Conservation (phyloP, 2,888 invertebrate species). For the Sphinx pinastri region DNA sequence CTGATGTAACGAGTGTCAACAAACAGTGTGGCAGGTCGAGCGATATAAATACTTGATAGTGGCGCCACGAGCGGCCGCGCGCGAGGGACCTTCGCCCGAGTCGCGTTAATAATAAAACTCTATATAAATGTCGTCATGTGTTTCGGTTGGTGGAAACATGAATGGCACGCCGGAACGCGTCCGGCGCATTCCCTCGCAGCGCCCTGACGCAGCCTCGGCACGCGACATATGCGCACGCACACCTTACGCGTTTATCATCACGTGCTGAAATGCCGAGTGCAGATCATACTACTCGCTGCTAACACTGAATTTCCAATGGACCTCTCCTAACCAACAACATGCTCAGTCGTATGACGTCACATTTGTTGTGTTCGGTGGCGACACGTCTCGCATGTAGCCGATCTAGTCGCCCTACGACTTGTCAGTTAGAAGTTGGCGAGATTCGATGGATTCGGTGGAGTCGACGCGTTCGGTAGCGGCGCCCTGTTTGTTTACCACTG, state of each 20-base stretch:
- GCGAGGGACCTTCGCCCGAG: background rate
- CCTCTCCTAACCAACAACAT: too few species aligned
- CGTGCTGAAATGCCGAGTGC: too few species aligned
- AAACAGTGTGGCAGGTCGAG: constrained; percentile 9
- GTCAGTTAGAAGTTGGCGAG: too few species aligned
- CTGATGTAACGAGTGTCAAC: constrained; percentile 1
- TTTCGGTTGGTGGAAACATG: constrained; percentile 3
- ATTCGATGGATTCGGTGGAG: background rate
- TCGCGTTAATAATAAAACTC: background rate
- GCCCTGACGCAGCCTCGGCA: too few species aligned
- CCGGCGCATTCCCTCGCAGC: background rate
- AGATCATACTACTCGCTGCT: too few species aligned
- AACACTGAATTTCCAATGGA: too few species aligned
- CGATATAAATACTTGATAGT: constrained; percentile 14
- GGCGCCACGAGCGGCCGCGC: background rate
- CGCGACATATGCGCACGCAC: background rate
- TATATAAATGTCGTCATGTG: background rate
- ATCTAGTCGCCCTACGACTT: too few species aligned
- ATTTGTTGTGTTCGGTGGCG: background rate
- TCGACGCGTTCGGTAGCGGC: background rate
- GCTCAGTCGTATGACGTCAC: too few species aligned
- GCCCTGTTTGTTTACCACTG: constrained; percentile 18
- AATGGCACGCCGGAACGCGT: constrained; percentile 14
- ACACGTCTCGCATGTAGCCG: too few species aligned
- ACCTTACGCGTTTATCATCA: background rate